A percentile compares a stretch with the other conserved stretches of the same genome.
Conservation (phyloP, 2,888 invertebrate genomes). For the Nesidiocoris tenuis region DNA sequence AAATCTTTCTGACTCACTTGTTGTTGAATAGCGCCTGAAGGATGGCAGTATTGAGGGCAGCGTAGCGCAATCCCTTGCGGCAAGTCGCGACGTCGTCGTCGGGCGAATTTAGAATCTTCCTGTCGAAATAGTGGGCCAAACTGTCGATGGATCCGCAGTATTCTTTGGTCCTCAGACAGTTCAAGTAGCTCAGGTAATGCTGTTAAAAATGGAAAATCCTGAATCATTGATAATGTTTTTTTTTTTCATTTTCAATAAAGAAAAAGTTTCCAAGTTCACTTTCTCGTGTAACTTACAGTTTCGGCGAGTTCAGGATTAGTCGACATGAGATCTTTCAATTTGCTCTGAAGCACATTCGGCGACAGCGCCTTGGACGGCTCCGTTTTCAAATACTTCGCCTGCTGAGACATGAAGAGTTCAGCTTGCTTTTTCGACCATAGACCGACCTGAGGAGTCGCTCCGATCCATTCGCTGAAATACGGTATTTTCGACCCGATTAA, state of each 20-base stretch:
- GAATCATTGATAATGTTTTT: too few relatives aligned
- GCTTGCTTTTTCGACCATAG: conserved; percentile 85
- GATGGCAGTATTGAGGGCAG: conserved; percentile 86
- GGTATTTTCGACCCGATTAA: too few relatives aligned
- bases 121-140: conserved; percentile 79
- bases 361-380: conserved; percentile 77
- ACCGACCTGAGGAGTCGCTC: conserved; percentile 22
- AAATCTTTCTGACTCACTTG: conserved; percentile 65
- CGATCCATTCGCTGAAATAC: conserved; percentile 16
- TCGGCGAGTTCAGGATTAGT: conserved; percentile 79
- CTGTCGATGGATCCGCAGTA: conserved; percentile 80
- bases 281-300: conserved; percentile 72
- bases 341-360: conserved; percentile 73
- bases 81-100: conserved; percentile 56
- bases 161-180: conserved; percentile 82
- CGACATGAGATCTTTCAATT: conserved; percentile 69
- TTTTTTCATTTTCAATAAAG: too few relatives aligned
- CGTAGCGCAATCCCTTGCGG: conserved; percentile 73
- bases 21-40: conserved; percentile 84
- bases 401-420: conserved; percentile 83
- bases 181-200: conserved; percentile 89
- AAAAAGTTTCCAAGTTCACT: too few relatives aligned
- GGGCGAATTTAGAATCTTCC: conserved; percentile 58
- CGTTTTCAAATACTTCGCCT: conserved; percentile 76
- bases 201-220: conserved; percentile 58